A percentile compares a stretch with the other conserved stretches of the same genome.
Evolutionary conservation across 2,113 vertebrate genomes (phyloP).

Genomic region (Noctilio leporinus): DNA sequence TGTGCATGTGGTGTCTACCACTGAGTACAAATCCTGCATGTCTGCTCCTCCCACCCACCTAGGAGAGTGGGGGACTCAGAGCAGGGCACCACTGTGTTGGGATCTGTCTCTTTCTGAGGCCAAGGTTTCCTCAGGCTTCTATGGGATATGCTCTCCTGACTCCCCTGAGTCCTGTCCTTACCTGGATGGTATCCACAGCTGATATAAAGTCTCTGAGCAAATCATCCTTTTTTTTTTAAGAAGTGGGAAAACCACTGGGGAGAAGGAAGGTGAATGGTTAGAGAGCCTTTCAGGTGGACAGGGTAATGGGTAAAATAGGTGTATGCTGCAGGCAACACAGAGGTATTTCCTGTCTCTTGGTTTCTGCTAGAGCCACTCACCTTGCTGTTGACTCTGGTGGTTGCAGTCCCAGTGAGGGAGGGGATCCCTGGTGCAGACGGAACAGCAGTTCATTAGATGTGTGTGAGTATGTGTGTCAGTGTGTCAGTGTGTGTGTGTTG

Average conservation of each 20-base stretch:
- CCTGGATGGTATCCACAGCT: not conserved
- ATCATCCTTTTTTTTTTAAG: not conserved
- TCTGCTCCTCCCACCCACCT: not conserved
- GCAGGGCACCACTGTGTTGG: fast-evolving
- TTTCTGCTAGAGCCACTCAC: not conserved
- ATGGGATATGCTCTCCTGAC: not conserved
- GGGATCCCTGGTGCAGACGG: not conserved
- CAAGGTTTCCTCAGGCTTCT: not conserved
- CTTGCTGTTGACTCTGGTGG: not conserved
- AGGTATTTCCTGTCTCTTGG: not conserved
- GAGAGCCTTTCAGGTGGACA: not conserved
- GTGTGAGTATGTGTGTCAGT: not conserved
- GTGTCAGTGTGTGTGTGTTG: not conserved
- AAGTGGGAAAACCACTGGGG: not conserved
- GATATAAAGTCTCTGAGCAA: not conserved
- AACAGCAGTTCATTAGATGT: not conserved
- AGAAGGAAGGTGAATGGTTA: not conserved
- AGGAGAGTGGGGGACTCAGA: not conserved
- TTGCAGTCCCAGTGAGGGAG: not conserved
- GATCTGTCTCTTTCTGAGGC: not conserved
- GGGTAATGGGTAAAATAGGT: not conserved
- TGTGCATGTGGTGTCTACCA: not conserved
- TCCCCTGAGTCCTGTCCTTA: not conserved
- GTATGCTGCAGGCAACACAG: not conserved
- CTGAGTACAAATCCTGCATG: not conserved